phyloP scores from a whole-genome alignment of 2,797 vertebrate species.

The Galaxias olidus region DNA sequence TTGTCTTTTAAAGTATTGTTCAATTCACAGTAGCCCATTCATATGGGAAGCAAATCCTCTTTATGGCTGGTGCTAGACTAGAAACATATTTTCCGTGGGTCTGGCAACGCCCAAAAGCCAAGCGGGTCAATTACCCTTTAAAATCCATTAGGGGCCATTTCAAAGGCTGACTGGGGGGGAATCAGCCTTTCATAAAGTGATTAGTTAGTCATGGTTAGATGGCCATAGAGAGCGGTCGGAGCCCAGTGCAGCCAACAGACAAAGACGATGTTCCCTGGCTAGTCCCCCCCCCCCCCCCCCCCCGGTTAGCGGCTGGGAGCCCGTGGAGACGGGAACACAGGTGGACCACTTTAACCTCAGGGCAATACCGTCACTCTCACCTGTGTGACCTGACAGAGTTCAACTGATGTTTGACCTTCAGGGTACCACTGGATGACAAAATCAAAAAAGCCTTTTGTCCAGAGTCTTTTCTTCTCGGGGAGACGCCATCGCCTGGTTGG shows the following conservation, averaged over 20 bases:
- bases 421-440: slow-evolving; percentile 6
- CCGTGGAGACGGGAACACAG: slow-evolving; percentile 50
- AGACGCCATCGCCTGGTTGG: too few relatives aligned
- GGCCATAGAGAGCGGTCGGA: slow-evolving; percentile 41
- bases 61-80: not conserved
- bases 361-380: slow-evolving; percentile 22
- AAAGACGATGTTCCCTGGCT: slow-evolving; percentile 40
- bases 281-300: too few relatives aligned
- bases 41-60: not conserved
- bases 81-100: too few relatives aligned
- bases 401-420: slow-evolving; percentile 43
- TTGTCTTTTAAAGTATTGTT: too few relatives aligned
- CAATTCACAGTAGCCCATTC: too few relatives aligned
- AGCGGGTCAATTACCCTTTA: slow-evolving; percentile 47
- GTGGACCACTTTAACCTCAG: slow-evolving; percentile 41
- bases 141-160: slow-evolving; percentile 48
- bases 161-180: slow-evolving; percentile 37
- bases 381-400: slow-evolving; percentile 18
- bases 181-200: slow-evolving; percentile 48
- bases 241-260: slow-evolving; percentile 46
- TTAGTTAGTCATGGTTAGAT: slow-evolving; percentile 45
- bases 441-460: too few relatives aligned
- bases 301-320: slow-evolving; percentile 56
- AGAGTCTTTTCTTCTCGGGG: too few relatives aligned
- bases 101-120: slow-evolving; percentile 14